A percentile compares a stretch with the other conserved stretches of the same genome.
phyloP scores from a whole-genome alignment of 2,888 invertebrate species.

The Notocelia uddmanniana region DNA sequence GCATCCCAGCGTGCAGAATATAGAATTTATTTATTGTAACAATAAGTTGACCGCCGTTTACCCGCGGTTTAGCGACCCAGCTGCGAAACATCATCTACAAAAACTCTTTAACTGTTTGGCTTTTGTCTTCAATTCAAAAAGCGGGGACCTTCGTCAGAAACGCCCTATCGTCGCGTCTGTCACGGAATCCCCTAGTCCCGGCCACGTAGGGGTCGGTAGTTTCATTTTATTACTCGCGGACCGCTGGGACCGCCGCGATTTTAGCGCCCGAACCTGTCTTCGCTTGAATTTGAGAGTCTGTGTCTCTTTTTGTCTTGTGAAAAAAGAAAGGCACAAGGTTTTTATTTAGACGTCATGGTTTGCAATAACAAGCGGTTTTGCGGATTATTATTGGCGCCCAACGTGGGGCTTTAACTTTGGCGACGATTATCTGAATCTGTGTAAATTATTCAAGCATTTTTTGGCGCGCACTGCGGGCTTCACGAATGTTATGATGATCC shows the following conservation, averaged over 20 bases:
- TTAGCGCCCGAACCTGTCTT: constrained; percentile 51
- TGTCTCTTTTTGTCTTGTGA: constrained; percentile 7
- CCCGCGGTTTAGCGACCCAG: constrained; percentile 22
- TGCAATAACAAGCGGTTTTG: not conserved
- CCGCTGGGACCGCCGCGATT: constrained; percentile 56
- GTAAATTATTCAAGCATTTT: not conserved
- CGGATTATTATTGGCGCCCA: constrained; percentile 9
- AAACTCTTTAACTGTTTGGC: constrained; percentile 44
- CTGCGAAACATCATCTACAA: constrained; percentile 42
- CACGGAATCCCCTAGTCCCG: constrained; percentile 59
- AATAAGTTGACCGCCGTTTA: constrained; percentile 7
- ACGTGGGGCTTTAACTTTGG: constrained; percentile 49
- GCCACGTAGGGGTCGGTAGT: constrained; percentile 61
- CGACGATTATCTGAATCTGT: constrained; percentile 36
- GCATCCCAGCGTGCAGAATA: not conserved
- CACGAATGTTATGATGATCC: constrained; percentile 48
- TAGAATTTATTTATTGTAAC: constrained; percentile 7
- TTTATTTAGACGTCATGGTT: not conserved
- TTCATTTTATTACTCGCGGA: constrained; percentile 65
- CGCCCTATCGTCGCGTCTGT: constrained; percentile 59
- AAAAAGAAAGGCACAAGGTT: not conserved
- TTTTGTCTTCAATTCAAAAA: constrained; percentile 60
- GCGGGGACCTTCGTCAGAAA: constrained; percentile 62
- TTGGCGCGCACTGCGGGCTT: constrained; percentile 52
- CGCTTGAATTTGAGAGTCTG: constrained; percentile 1